Evolutionary conservation across 2,113 vertebrate species (phyloP).

Genomic region (Scalopus aquaticus): DNA sequence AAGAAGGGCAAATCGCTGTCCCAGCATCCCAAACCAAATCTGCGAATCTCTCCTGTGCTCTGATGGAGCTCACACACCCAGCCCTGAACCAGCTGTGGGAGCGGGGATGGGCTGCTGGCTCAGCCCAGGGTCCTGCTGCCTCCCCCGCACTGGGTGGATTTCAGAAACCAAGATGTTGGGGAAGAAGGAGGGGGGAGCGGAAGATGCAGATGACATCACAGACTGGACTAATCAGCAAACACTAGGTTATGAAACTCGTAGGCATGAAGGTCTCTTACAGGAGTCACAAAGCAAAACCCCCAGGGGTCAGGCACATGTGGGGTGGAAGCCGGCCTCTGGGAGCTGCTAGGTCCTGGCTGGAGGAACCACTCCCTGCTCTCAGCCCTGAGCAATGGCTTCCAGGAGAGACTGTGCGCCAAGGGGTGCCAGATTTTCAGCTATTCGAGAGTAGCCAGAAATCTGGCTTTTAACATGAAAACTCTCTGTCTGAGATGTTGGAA

Average conservation of each 20-base stretch:
- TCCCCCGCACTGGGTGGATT: neutral
- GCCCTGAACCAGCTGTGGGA: neutral
- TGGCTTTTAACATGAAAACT: slow-evolving; percentile 52
- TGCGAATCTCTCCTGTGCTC: accelerated
- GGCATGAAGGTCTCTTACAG: neutral
- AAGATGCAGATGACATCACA: no score
- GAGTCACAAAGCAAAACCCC: neutral
- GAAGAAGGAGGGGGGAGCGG: no score
- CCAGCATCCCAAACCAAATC: neutral
- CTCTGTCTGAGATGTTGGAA: slow-evolving; percentile 63
- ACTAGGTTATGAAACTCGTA: neutral
- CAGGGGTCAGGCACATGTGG: neutral
- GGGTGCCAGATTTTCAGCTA: slow-evolving; percentile 38
- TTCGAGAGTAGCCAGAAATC: slow-evolving; percentile 71
- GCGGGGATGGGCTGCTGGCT: neutral
- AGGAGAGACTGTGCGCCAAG: neutral
- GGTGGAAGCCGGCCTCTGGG: accelerated
- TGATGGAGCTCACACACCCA: no score
- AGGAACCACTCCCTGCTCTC: neutral
- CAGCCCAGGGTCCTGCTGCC: accelerated
- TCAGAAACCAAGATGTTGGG: neutral
- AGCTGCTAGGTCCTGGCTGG: neutral
- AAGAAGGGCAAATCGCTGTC: neutral
- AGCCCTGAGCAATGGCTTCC: neutral
- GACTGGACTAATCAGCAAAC: neutral